These are phyloP conservation scores for Semibalanus balanoides DNA, from an alignment of 1,140 invertebrate genomes.

Conservation along the genomic window DNA sequence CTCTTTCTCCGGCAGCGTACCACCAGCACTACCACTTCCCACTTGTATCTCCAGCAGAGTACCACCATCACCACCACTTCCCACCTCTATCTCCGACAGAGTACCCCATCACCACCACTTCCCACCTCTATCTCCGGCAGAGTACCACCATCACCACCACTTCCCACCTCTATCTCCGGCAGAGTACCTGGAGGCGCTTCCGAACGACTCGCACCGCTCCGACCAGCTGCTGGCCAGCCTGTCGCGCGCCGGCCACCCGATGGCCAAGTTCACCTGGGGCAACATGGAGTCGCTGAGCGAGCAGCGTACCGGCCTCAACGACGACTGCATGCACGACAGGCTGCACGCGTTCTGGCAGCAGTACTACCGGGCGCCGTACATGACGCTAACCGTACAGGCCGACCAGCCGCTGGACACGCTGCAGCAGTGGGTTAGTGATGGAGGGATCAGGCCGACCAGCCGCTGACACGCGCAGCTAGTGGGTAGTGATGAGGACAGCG, in stretches of 20 bases:
- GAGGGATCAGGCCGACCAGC: background rate
- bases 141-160: constrained; percentile 46
- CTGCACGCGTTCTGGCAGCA: constrained; percentile 61
- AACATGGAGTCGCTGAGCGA: constrained; percentile 60
- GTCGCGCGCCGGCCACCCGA: constrained; percentile 51
- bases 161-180: background rate
- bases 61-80: too few species aligned
- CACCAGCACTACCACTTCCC: too few species aligned
- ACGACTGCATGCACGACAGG: constrained; percentile 30
- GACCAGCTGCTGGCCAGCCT: constrained; percentile 56
- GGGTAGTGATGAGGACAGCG: constrained; percentile 36
- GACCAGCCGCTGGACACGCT: constrained; percentile 58
- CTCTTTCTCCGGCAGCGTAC: too few species aligned
- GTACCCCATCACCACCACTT: too few species aligned
- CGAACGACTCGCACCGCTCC: constrained; percentile 48
- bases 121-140: constrained; percentile 33
- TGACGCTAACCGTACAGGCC: constrained; percentile 69
- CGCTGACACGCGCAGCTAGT: background rate
- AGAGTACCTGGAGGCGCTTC: constrained; percentile 60
- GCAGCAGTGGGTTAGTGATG: constrained; percentile 44
- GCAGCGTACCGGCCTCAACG: constrained; percentile 41
- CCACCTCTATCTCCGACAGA: too few species aligned
- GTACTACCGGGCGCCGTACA: constrained; percentile 77
- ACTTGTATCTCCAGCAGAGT: too few species aligned
- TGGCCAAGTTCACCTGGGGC: constrained; percentile 70